Evolutionary conservation across 2,113 vertebrate genomes (phyloP), one percentile per base, ranked within the genome.

Genomic region (Glaucidium brasilianum): DNA sequence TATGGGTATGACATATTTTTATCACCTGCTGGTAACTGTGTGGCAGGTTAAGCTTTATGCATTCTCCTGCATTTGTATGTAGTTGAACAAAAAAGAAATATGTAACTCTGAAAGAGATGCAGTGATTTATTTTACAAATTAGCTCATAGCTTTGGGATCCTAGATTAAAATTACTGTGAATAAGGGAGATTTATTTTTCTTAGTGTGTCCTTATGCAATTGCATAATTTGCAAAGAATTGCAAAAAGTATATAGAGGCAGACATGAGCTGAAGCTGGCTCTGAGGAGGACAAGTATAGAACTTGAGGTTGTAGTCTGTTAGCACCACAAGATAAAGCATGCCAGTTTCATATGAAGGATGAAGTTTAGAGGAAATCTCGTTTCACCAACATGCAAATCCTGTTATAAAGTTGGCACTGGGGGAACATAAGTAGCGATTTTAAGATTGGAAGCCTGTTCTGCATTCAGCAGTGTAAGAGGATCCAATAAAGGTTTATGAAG

Each of bases 401-500:
- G 3, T n/a, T 66, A 23, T 8, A 21, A 89, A 82, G 39, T 34
- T 68, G 60, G 34, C 60, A 15, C 34, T 56, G 30, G 6, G 29
- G 12, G 14, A 83, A 60, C 0, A 0, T 53, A 59, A 64, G 35
- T 52, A 87, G 17, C 0, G 0, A 23, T 45, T 30, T 20, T 16
- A 34, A 63, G 67, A 22, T 5, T 49, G 66, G 21, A 49, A 85
- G 25, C 59, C 21, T 63, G 43, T 66, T 87, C 63, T 50, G 34
- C n/a, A 35, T 34, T 83, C 78, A 56, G 53, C 60, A 60, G 37
- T 7, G 15, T 53, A 21, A 88, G 63, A 50, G 43, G 53, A 63
- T 78, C 49, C 41, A 17, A 0, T 58, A 69, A 25, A 85, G 45
- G 13, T 66, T 72, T 92, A 73, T 87, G 80, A 64, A 81, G 45